These are phyloP conservation scores for Narcine bancroftii DNA, from an alignment of 2,113 vertebrate species.

Conservation along the genomic window DNA sequence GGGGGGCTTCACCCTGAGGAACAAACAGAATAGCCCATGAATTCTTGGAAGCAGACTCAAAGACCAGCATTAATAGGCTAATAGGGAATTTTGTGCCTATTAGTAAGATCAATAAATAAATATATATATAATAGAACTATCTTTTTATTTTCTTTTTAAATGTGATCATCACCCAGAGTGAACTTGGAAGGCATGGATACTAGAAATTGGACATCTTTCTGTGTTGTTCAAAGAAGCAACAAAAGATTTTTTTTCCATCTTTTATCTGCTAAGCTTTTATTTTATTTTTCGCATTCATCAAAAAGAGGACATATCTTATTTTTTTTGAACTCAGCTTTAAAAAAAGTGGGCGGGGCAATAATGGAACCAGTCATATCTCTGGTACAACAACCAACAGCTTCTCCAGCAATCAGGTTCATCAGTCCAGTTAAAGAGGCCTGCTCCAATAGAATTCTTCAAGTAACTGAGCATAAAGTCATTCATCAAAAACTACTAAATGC, in stretches of 20 bases:
- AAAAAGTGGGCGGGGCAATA: background rate
- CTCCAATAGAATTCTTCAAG: background rate
- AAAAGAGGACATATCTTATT: background rate
- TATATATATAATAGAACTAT: background rate
- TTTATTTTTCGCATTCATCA: background rate
- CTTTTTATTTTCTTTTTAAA: background rate
- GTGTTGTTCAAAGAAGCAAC: background rate
- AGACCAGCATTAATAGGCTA: constrained; percentile 30
- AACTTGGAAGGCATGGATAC: background rate
- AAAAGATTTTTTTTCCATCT: background rate
- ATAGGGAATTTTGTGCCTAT: too few species aligned
- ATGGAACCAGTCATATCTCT: background rate
- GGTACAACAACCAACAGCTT: background rate
- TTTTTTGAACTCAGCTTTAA: background rate
- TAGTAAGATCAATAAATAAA: too few species aligned
- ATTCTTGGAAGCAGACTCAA: background rate
- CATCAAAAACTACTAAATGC: background rate
- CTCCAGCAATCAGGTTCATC: background rate
- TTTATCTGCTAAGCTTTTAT: background rate
- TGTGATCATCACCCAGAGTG: background rate
- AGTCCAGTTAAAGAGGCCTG: background rate
- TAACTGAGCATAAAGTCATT: background rate
- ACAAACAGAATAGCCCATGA: background rate
- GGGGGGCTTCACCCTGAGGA: constrained; percentile 66
- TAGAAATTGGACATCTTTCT: background rate